Percentiles rank a stretch among this genome's conserved stretches.
These are phyloP conservation scores for Pegoplata infirma DNA, from an alignment of 2,888 invertebrate genomes.

Conservation along the genomic window DNA sequence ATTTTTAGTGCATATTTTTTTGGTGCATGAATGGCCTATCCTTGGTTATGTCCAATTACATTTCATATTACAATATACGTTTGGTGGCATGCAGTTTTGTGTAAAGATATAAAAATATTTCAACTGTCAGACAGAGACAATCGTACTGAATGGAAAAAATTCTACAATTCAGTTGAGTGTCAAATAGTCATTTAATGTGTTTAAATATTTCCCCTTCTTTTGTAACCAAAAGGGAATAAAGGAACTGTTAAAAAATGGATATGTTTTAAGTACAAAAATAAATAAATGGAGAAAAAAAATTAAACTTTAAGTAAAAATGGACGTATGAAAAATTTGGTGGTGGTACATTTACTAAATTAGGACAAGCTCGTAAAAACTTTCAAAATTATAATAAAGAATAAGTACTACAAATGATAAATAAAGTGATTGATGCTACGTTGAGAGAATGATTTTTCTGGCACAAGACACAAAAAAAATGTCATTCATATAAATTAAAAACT, in stretches of 20 bases:
- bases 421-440: conserved; percentile 35
- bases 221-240: not conserved
- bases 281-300: too few relatives aligned
- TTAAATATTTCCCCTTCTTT: conserved; percentile 27
- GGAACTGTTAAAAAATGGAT: not conserved
- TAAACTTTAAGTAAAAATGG: not conserved
- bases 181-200: conserved; percentile 37
- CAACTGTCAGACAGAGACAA: conserved; percentile 2
- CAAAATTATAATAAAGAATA: conserved; percentile 20
- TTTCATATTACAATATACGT: too few relatives aligned
- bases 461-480: too few relatives aligned
- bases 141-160: not conserved
- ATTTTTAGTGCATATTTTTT: too few relatives aligned
- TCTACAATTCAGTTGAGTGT: conserved; percentile 17
- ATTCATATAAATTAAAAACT: not conserved
- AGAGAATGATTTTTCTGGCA: not conserved
- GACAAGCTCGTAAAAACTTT: conserved; percentile 28
- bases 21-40: too few relatives aligned
- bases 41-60: too few relatives aligned
- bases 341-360: conserved; percentile 11
- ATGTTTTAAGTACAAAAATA: not conserved
- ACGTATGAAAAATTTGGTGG: too few relatives aligned
- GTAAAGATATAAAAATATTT: conserved; percentile 17
- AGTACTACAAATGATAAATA: conserved; percentile 21
- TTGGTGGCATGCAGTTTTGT: not conserved